These are phyloP conservation scores for Rousettus leschenaultii DNA, from an alignment of 2,113 vertebrate genomes.

Conservation along the genomic window DNA sequence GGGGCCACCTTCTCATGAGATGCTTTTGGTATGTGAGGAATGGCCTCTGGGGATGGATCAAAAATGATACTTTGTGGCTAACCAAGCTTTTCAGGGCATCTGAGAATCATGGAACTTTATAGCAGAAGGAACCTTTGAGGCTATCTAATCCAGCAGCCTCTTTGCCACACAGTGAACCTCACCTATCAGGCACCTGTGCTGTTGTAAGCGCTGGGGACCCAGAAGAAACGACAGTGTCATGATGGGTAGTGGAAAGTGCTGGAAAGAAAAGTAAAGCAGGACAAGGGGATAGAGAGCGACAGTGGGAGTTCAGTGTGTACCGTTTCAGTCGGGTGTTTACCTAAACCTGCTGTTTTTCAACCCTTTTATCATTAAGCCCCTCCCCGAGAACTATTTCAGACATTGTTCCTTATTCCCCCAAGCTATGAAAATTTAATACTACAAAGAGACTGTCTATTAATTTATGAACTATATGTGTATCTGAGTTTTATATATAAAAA, in stretches of 20 bases:
- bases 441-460: background rate
- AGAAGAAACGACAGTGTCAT: background rate
- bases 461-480: background rate
- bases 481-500: background rate
- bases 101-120: background rate
- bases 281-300: background rate
- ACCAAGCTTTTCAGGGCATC: background rate
- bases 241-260: background rate
- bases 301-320: background rate
- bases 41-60: conserved; percentile 35
- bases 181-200: background rate
- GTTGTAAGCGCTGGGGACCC: background rate
- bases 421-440: background rate
- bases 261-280: background rate
- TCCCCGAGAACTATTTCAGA: background rate
- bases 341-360: background rate
- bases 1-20: conserved; percentile 21
- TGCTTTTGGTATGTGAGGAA: conserved; percentile 49
- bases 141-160: background rate
- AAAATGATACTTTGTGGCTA: background rate
- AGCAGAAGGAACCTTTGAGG: background rate
- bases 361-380: background rate
- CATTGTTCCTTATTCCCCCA: background rate
- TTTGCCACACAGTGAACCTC: background rate
- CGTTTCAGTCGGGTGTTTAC: background rate